Conservation (phyloP, 2,888 invertebrate species). For the Brachyptera risi region DNA sequence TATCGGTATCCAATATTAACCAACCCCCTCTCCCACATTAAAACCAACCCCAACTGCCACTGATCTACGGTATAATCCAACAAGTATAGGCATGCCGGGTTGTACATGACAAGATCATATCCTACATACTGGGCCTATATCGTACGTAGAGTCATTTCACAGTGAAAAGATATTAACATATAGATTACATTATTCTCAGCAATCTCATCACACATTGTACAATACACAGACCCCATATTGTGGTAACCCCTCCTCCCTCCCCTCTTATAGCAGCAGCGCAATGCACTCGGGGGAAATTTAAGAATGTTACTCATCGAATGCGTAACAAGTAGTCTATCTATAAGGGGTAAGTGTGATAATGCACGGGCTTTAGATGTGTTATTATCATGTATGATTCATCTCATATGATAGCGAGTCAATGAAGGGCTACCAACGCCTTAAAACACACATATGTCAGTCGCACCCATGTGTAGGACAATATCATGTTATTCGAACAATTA, state of each 20-base stretch:
- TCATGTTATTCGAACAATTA: too few relatives aligned
- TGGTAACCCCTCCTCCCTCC: slow-evolving; percentile 6
- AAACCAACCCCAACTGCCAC: slow-evolving; percentile 5
- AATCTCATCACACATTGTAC: slow-evolving; percentile 14
- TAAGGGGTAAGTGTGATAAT: slow-evolving; percentile 10
- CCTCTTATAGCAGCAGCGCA: background rate
- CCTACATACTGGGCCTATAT: too few relatives aligned
- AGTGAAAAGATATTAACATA: slow-evolving; percentile 28
- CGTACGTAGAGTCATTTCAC: background rate
- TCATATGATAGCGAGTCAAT: background rate
- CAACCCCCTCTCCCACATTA: slow-evolving; percentile 18
- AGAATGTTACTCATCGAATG: slow-evolving; percentile 10
- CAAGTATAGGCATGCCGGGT: background rate
- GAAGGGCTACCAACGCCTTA: slow-evolving; percentile 1
- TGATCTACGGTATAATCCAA: background rate
- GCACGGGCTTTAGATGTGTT: background rate
- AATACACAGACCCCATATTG: background rate
- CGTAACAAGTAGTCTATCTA: slow-evolving; percentile 7
- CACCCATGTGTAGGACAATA: too few relatives aligned
- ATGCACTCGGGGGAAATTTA: slow-evolving; percentile 5
- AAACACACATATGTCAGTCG: background rate
- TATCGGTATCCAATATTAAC: slow-evolving; percentile 33
- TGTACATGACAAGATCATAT: too few relatives aligned
- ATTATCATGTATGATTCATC: slow-evolving; percentile 8
- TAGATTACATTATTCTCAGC: slow-evolving; percentile 29